Evolutionary conservation across 23 tunicate genomes (phyloP).

Genomic region (Styela clava): DNA sequence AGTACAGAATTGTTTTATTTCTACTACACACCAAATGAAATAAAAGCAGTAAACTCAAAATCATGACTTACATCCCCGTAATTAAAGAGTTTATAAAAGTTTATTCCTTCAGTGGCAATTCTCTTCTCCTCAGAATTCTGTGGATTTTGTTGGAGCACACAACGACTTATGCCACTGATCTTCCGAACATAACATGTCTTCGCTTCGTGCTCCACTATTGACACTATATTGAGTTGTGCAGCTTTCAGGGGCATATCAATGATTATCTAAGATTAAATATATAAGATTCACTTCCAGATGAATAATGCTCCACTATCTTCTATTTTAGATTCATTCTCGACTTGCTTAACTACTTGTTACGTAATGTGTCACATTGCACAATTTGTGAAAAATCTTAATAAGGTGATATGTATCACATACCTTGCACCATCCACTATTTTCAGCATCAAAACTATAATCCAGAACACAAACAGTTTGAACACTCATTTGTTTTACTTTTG

Average conservation of each 20-base stretch:
- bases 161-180: slow-evolving; percentile 43
- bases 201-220: slow-evolving; percentile 43
- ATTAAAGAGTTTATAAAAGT: slow-evolving; percentile 76
- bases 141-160: slow-evolving; percentile 37
- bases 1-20: no score
- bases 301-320: neutral
- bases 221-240: slow-evolving; percentile 58
- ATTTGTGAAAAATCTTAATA: no score
- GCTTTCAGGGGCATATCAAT: slow-evolving; percentile 61
- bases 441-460: slow-evolving; percentile 50
- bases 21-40: no score
- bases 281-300: neutral
- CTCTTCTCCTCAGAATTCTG: slow-evolving; percentile 21
- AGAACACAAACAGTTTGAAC: slow-evolving; percentile 35
- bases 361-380: no score
- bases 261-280: slow-evolving; percentile 32
- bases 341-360: no score
- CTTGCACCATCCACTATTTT: slow-evolving; percentile 56
- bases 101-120: slow-evolving; percentile 74
- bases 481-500: slow-evolving; percentile 8
- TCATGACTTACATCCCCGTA: slow-evolving; percentile 75
- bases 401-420: no score
- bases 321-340: neutral
- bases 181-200: slow-evolving; percentile 30
- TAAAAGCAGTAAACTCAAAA: no score